These are phyloP conservation scores for Lasius fuliginosus DNA, from an alignment of 2,888 invertebrate species.

Conservation along the genomic window DNA sequence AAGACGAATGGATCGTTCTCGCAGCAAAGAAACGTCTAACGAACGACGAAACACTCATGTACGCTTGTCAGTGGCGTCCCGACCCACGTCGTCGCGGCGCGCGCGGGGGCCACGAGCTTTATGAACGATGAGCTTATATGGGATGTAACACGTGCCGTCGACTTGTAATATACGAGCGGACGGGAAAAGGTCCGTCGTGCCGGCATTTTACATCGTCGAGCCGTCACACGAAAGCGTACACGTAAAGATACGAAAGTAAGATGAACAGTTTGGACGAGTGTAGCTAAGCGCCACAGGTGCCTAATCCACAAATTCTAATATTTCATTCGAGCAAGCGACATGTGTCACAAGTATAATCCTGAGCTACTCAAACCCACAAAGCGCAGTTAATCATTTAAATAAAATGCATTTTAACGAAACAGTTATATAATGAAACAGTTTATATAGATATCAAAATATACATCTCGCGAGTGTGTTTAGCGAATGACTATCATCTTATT, in stretches of 20 bases:
- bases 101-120: constrained; percentile 68
- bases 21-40: constrained; percentile 45
- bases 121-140: constrained; percentile 78
- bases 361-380: constrained; percentile 9
- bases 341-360: constrained; percentile 24
- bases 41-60: constrained; percentile 65
- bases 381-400: neutral
- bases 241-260: constrained; percentile 50
- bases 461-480: neutral
- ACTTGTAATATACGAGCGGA: constrained; percentile 76
- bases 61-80: constrained; percentile 59
- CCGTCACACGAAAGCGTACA: constrained; percentile 30
- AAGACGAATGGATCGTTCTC: constrained; percentile 59
- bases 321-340: constrained; percentile 31
- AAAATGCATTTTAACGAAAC: neutral
- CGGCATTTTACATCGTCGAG: constrained; percentile 59
- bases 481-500: neutral
- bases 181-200: constrained; percentile 60
- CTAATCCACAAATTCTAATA: constrained; percentile 47
- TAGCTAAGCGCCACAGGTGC: constrained; percentile 35
- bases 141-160: constrained; percentile 78
- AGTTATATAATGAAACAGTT: too few species aligned
- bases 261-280: constrained; percentile 46
- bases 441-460: neutral
- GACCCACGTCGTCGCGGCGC: constrained; percentile 57